These are phyloP conservation scores for Eurytoma adleriae DNA, from an alignment of 2,888 invertebrate genomes.

Conservation along the genomic window DNA sequence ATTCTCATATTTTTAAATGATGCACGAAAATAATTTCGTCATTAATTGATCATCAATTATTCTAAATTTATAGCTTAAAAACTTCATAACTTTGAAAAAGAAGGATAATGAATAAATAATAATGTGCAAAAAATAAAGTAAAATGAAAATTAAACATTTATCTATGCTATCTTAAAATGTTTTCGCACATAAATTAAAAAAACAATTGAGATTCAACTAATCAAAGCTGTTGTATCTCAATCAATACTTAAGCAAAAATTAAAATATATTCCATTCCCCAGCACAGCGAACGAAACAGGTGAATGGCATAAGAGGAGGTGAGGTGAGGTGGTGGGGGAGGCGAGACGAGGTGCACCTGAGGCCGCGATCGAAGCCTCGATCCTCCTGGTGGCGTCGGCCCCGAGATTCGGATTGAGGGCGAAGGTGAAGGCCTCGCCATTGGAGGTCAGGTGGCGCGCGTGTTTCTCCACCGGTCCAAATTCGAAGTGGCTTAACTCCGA, in stretches of 20 bases:
- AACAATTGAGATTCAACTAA: background rate
- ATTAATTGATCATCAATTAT: no score
- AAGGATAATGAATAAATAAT: no score
- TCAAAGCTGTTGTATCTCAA: background rate
- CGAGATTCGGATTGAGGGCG: constrained; percentile 66
- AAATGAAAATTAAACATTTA: no score
- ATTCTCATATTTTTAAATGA: no score
- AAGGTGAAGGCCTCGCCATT: constrained; percentile 65
- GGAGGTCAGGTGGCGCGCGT: constrained; percentile 63
- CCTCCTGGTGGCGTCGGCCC: constrained; percentile 40
- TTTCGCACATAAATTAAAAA: background rate
- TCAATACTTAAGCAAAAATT: no score
- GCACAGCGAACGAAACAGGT: constrained; percentile 1
- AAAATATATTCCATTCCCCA: background rate
- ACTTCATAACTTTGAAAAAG: no score
- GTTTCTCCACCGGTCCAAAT: constrained; percentile 61
- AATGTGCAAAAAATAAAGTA: no score
- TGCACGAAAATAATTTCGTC: no score
- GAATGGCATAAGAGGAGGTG: background rate
- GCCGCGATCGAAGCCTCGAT: constrained; percentile 50
- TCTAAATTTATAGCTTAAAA: background rate
- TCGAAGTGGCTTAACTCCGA: constrained; percentile 68
- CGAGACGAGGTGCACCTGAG: constrained; percentile 46
- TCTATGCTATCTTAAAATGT: no score
- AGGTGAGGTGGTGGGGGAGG: no score